A percentile compares a stretch with the other conserved stretches of the same genome.
Conservation (phyloP, 2,797 vertebrate genomes). For the Eupleurogrammus muticus region DNA sequence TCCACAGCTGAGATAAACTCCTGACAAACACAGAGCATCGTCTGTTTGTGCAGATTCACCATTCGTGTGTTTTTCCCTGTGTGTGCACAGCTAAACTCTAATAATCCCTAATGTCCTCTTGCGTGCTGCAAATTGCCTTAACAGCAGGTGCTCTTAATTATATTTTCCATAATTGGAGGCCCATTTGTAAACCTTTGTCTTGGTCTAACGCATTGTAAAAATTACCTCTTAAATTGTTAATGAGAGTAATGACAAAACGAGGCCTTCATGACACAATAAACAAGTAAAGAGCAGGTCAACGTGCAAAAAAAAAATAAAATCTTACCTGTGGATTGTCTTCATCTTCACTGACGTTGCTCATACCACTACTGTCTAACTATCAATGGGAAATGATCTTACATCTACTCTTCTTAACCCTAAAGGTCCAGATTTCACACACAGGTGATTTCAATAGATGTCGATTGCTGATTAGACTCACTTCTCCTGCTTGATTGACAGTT, state of each 20-base stretch:
- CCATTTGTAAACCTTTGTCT: conserved; percentile 55
- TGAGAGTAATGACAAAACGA: conserved; percentile 62
- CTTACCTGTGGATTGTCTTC: neutral
- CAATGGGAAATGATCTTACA: too few species aligned
- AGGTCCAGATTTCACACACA: neutral
- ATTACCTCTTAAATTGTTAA: conserved; percentile 53
- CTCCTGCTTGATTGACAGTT: too few species aligned
- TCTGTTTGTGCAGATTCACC: too few species aligned
- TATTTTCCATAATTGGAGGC: conserved; percentile 55
- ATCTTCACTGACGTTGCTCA: neutral
- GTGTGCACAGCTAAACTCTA: conserved; percentile 31
- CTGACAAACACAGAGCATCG: conserved; percentile 9
- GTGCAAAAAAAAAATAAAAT: conserved; percentile 16
- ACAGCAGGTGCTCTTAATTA: conserved; percentile 67
- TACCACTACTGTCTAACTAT: too few species aligned
- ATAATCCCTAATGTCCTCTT: conserved; percentile 41
- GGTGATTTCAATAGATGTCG: conserved; percentile 11
- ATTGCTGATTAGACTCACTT: conserved; percentile 5
- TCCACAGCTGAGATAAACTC: conserved; percentile 1
- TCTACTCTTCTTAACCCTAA: neutral
- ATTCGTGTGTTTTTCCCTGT: conserved; percentile 24
- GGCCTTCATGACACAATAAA: conserved; percentile 40
- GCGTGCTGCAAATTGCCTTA: conserved; percentile 39
- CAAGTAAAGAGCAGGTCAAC: neutral
- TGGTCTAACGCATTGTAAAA: conserved; percentile 50